Evolutionary conservation across 2,113 vertebrate genomes (phyloP).

Genomic region (Anser brachyrhynchus): DNA sequence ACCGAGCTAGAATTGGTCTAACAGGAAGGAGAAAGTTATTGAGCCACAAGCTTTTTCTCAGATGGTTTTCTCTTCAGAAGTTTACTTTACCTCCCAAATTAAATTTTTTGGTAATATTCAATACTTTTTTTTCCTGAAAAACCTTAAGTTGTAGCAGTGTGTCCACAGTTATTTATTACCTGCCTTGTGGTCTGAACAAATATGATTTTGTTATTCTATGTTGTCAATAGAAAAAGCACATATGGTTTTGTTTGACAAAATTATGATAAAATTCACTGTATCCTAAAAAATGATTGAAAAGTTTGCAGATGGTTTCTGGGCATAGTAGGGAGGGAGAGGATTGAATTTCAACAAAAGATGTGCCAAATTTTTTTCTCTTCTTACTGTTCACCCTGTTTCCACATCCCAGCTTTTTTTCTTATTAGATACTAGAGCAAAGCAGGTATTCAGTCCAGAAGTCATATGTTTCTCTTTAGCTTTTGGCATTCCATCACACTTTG

Average conservation of each 20-base stretch:
- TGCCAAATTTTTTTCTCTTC: constrained; percentile 74
- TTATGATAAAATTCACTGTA: constrained; percentile 84
- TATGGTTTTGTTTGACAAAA: constrained; percentile 82
- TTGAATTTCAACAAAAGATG: constrained; percentile 78
- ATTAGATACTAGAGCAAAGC: constrained; percentile 67
- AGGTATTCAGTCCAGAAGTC: constrained; percentile 59
- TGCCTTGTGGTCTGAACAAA: constrained; percentile 79
- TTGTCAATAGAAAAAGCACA: constrained; percentile 78
- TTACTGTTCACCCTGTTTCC: constrained; percentile 69
- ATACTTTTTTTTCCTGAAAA: constrained; percentile 50
- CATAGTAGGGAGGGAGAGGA: constrained; percentile 32
- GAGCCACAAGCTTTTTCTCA: constrained; percentile 51
- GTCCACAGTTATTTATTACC: constrained; percentile 80
- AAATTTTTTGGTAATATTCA: constrained; percentile 72
- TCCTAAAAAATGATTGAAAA: constrained; percentile 82
- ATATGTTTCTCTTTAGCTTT: constrained; percentile 77
- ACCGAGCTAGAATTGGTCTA: constrained; percentile 28
- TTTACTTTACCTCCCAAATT: constrained; percentile 74
- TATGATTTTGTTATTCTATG: constrained; percentile 79
- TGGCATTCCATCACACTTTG: constrained; percentile 67
- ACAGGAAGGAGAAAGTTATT: constrained; percentile 49
- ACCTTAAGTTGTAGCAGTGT: constrained; percentile 54
- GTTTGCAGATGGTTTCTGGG: constrained; percentile 78
- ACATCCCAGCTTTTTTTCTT: constrained; percentile 60
- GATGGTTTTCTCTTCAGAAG: constrained; percentile 76